Conservation (phyloP, 2,888 invertebrate species). For the Tenthredo notha region DNA sequence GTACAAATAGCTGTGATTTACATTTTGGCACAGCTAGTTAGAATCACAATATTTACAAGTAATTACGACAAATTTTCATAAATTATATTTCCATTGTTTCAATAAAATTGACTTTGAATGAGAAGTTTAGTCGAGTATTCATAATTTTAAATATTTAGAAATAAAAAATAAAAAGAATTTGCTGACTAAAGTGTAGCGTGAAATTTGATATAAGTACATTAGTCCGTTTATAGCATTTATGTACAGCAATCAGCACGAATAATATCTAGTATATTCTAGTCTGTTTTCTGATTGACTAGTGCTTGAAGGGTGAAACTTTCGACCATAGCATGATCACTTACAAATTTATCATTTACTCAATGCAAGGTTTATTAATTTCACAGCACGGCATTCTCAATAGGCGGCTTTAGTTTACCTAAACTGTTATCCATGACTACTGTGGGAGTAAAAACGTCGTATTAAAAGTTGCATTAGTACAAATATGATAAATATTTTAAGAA, state of each 20-base stretch:
- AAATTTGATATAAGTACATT: not conserved
- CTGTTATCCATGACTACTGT: conserved; percentile 75
- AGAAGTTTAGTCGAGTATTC: not conserved
- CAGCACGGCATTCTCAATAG: conserved; percentile 75
- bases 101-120: not conserved
- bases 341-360: conserved; percentile 72
- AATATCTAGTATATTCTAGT: conserved; percentile 59
- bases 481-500: not conserved
- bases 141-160: not conserved
- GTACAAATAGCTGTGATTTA: conserved; percentile 42
- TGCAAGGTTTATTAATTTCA: conserved; percentile 70
- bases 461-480: conserved; percentile 1
- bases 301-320: conserved; percentile 57
- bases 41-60: conserved; percentile 33
- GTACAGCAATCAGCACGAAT: conserved; percentile 63
- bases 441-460: conserved; percentile 65
- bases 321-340: conserved; percentile 75
- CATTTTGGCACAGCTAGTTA: not conserved
- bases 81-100: not conserved
- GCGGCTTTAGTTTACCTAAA: conserved; percentile 75
- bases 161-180: not conserved
- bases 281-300: conserved; percentile 61
- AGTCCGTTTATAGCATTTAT: conserved; percentile 60
- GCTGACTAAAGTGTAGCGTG: no score
- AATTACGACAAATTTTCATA: not conserved